Evolutionary conservation across 2,888 invertebrate genomes (phyloP), one percentile per base, ranked within the genome.

Genomic region (Lepeophtheirus nordmannii): DNA sequence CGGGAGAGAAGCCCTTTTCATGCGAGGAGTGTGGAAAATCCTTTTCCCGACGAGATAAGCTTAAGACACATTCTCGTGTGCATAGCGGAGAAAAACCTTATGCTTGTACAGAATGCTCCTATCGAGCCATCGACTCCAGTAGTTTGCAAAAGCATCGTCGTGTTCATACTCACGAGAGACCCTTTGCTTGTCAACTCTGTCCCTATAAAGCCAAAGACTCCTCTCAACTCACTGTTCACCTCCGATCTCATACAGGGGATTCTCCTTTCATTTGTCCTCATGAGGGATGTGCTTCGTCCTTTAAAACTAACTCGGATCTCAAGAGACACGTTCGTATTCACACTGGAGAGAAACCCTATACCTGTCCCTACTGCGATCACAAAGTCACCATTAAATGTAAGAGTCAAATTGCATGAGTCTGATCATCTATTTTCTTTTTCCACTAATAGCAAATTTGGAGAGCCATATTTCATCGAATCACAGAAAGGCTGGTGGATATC

Each of bases 161-260:
- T 20, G n/a, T 57, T 57, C 57, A 57, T n/a, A 57, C 57, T 14
- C 22, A 57, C n/a, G 57, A 57, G 23, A 10, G 57, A 57, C 57
- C 57, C 20, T 57, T 57, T 30, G 57, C 20, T 11, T 57, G 23
- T 22, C 22, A 53, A 8, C 53, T 53, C 53, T 53, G 30, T 30
- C 30, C 30, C 30, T 30, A 30, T 30, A 30, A 30, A 30, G 30
- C 30, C 30, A 30, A 30, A 30, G 30, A 30, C 30, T 30, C 30
- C 30, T 30, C 30, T 30, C 30, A 30, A 30, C 30, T 30, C 30
- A 30, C 30, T 30, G 30, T 30, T 30, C 30, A 30, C 30, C 30
- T 30, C 7, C 30, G 30, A 30, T 30, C 30, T 53, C 53, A 17
- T 17, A n/a, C 53, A 3, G 53, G 12, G 22, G 20, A 22, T 22